phyloP scores from a whole-genome alignment of 2,113 vertebrate species.

The Pica pica region DNA sequence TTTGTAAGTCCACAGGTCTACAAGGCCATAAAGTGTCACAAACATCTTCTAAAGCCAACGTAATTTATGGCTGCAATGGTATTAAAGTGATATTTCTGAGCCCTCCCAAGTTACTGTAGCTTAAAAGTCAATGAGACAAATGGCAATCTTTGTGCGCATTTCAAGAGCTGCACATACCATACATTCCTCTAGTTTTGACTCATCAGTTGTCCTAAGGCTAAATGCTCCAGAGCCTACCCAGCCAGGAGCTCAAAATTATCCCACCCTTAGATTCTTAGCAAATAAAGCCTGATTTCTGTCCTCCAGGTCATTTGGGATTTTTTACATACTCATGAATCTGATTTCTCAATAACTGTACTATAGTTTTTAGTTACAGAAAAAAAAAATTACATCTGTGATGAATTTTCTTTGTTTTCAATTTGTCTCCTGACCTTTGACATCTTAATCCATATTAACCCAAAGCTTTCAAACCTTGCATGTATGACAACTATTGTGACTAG shows the following conservation, averaged over 20 bases:
- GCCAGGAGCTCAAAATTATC: not conserved
- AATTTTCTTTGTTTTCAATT: not conserved
- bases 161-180: not conserved
- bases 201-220: not conserved
- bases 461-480: not conserved
- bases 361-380: not conserved
- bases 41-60: not conserved
- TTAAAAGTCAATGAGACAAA: not conserved
- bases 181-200: not conserved
- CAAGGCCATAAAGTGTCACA: not conserved
- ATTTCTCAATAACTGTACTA: not conserved
- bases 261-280: not conserved
- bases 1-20: not conserved
- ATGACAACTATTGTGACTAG: not conserved
- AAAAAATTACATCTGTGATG: not conserved
- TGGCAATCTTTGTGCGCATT: not conserved
- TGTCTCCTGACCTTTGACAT: not conserved
- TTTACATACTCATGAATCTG: not conserved
- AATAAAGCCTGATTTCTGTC: not conserved
- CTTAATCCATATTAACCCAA: not conserved
- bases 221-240: not conserved
- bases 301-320: not conserved
- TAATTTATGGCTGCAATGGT: not conserved
- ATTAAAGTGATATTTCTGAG: not conserved
- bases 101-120: not conserved